phyloP scores from a whole-genome alignment of 2,113 vertebrate genomes.

The Corythornis vintsioides region DNA sequence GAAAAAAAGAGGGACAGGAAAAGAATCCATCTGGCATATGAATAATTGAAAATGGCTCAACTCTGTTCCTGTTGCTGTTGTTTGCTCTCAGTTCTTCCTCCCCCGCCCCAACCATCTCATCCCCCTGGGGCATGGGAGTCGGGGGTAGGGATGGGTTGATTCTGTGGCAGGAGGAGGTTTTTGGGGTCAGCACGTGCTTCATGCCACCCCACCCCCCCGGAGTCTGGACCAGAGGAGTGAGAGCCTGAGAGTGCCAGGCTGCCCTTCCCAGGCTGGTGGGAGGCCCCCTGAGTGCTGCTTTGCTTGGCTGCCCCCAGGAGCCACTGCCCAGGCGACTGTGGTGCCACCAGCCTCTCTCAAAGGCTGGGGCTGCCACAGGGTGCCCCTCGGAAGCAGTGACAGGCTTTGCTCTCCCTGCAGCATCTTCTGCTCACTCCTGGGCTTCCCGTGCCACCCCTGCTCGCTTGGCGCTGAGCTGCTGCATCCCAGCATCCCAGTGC shows the following conservation, averaged over 20 bases:
- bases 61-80: slow-evolving; percentile 98
- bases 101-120: slow-evolving; percentile 68
- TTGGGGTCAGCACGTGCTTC: not conserved
- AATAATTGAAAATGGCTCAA: slow-evolving; percentile 99
- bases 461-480: not conserved
- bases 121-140: slow-evolving; percentile 73
- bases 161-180: not conserved
- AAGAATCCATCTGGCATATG: slow-evolving; percentile 98
- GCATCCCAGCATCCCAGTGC: not conserved
- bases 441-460: accelerated
- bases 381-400: not conserved
- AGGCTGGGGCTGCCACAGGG: not conserved
- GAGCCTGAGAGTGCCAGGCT: not conserved
- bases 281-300: not conserved
- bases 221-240: not conserved
- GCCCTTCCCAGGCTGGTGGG: not conserved
- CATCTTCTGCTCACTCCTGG: not conserved
- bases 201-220: not conserved
- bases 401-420: not conserved
- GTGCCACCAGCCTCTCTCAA: not conserved
- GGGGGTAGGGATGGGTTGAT: slow-evolving; percentile 71
- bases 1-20: slow-evolving; percentile 87
- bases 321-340: accelerated
- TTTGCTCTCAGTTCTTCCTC: slow-evolving; percentile 84
- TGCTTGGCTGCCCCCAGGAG: not conserved